Evolutionary conservation across 2,797 vertebrate species (phyloP).

Genomic region (Cephalopachus bancanus): DNA sequence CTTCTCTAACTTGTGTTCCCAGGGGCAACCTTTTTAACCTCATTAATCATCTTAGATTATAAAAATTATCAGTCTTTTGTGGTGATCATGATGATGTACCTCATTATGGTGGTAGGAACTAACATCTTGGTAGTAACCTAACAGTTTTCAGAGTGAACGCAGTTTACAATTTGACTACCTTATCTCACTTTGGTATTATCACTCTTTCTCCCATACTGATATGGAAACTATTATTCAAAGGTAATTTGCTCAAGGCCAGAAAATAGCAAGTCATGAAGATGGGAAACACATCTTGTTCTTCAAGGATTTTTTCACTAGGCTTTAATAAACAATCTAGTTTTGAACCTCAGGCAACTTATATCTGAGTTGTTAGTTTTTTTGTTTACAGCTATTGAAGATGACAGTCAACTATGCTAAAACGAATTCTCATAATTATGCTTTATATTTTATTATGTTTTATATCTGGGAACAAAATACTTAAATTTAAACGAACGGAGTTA

Average conservation of each 20-base stretch:
- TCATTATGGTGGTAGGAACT: background rate
- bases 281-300: background rate
- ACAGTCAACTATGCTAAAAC: background rate
- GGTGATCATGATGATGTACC: background rate
- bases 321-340: background rate
- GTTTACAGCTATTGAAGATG: background rate
- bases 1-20: conserved; percentile 30
- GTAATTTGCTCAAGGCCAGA: background rate
- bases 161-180: background rate
- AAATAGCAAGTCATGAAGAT: background rate
- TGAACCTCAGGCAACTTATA: background rate
- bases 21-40: background rate
- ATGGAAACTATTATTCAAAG: background rate
- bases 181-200: background rate
- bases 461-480: conserved; percentile 9
- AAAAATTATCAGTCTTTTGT: background rate
- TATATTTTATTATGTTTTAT: conserved; percentile 14
- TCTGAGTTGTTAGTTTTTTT: conserved; percentile 40
- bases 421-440: background rate
- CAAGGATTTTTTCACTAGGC: background rate
- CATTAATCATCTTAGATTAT: conserved; percentile 7
- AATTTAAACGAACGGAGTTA: background rate
- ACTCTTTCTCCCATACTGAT: background rate
- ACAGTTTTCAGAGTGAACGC: background rate
- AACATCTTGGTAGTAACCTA: background rate